A percentile compares a stretch with the other conserved stretches of the same genome.
Evolutionary conservation across 2,888 invertebrate species (phyloP).

Genomic region (Pyrrhosoma nymphula): DNA sequence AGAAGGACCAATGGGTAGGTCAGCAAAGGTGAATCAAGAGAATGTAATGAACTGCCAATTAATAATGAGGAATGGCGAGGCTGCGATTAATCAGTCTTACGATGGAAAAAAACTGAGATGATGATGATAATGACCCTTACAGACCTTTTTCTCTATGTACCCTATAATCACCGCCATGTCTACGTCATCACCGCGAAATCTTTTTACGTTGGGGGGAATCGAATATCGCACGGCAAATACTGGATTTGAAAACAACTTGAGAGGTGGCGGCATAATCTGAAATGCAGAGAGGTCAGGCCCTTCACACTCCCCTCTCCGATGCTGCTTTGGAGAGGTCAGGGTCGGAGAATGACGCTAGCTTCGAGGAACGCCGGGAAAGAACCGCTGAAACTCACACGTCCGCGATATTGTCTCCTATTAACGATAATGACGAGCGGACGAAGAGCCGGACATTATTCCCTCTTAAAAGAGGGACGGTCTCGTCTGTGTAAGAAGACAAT

Average conservation of each 20-base stretch:
- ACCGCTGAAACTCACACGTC: neutral
- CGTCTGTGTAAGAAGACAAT: neutral
- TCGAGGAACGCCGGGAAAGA: neutral
- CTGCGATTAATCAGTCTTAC: too few relatives aligned
- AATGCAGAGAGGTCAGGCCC: neutral
- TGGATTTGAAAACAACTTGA: neutral
- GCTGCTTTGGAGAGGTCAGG: slow-evolving; percentile 49
- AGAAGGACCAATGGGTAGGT: too few relatives aligned
- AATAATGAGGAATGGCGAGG: too few relatives aligned
- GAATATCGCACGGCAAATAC: neutral
- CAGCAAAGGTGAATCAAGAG: too few relatives aligned
- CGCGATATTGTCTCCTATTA: neutral
- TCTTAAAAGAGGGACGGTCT: too few relatives aligned
- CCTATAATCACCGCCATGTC: neutral
- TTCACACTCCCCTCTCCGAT: neutral
- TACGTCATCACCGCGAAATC: neutral
- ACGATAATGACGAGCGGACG: neutral
- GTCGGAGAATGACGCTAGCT: slow-evolving; percentile 44
- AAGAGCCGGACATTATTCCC: neutral
- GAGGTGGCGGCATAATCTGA: neutral
- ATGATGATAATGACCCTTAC: too few relatives aligned
- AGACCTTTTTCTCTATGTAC: too few relatives aligned
- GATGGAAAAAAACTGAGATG: too few relatives aligned
- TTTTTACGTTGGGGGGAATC: neutral
- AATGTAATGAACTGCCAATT: too few relatives aligned